Evolutionary conservation across 1,140 invertebrate species (phyloP), one percentile per base, ranked within the genome.

Genomic region (Drosophila cardini): DNA sequence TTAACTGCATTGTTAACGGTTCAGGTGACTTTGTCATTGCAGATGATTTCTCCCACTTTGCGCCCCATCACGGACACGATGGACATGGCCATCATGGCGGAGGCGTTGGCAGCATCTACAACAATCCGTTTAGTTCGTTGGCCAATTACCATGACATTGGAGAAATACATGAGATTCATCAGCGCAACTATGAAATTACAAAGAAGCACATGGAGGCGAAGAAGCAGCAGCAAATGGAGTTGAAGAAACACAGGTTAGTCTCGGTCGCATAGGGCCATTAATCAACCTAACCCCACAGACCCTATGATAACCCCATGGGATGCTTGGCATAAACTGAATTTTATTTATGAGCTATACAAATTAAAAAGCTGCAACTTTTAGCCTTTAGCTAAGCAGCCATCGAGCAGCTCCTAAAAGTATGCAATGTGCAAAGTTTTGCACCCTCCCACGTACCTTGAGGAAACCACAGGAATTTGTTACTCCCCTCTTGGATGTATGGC

Each of bases 241-340:
- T 91, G 72, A 90, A 91, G 36, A 91, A 86, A 62, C 90, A 91
- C 81, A 90, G 90, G 90, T 91, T 21, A 86, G 76, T 69, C 16
- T 52, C 8, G 11, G 42, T 26, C 21, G 11, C 43, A 13, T 8
- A 48, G 10, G 7, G n/a, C 53, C 69, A 87, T 83, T 79, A 72
- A 77, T 83, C 75, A 87, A 16, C 26, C 21, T 11, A 40, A 13
- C 1, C 42, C 21, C 30, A 10, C 53, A 26, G 21, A 26, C 18
- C 13, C 18, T 5, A 2, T n/a, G 11, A 8, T 3, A 6, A n/a
- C n/a, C 18, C 26, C 40, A 13, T 30, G 34, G 21, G 65, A 60
- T 68, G 56, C 65, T 50, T 42, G 40, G 45, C 48, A 58, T 21
- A 67, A 64, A 32, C 34, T 36, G 69, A 80, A 74, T 71, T 73